Conservation (phyloP, 2,113 vertebrate species). For the Thamnaconus septentrionalis region DNA sequence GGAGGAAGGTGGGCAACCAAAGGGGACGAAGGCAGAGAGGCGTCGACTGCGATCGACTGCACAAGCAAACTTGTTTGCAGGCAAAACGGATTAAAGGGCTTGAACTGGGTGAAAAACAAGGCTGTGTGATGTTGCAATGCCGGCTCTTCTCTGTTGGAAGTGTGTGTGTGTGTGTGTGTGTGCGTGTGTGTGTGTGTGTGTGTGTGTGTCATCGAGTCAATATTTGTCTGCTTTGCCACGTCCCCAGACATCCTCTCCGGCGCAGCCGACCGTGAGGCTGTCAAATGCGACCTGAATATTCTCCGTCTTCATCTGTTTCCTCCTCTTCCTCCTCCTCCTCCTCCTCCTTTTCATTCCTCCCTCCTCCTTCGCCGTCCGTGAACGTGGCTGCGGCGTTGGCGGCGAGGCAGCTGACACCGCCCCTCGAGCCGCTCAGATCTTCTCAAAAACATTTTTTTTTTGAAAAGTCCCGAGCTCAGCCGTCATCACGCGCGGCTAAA, state of each 20-base stretch:
- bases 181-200: slow-evolving; percentile 17
- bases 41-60: slow-evolving; percentile 67
- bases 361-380: slow-evolving; percentile 3
- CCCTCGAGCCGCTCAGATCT: too few species aligned
- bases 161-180: slow-evolving; percentile 16
- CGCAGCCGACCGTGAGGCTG: slow-evolving; percentile 76
- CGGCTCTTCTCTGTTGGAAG: slow-evolving; percentile 68
- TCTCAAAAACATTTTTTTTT: too few species aligned
- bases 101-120: slow-evolving; percentile 50
- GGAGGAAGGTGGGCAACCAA: slow-evolving; percentile 39
- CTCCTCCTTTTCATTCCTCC: slow-evolving; percentile 62
- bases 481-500: background rate
- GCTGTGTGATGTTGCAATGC: slow-evolving; percentile 61
- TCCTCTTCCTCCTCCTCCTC: slow-evolving; percentile 49
- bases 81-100: slow-evolving; percentile 72
- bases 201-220: slow-evolving; percentile 61
- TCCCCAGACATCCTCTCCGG: slow-evolving; percentile 72
- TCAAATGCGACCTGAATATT: slow-evolving; percentile 77
- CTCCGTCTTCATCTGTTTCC: slow-evolving; percentile 71
- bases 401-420: too few species aligned
- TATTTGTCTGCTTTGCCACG: slow-evolving; percentile 77
- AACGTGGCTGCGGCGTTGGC: too few species aligned
- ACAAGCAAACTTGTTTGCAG: slow-evolving; percentile 73
- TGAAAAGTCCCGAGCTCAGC: background rate
- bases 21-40: slow-evolving; percentile 50